A percentile compares a stretch with the other conserved stretches of the same genome.
These are phyloP conservation scores for Symphodus melops DNA, from an alignment of 2,113 vertebrate genomes.

Conservation along the genomic window DNA sequence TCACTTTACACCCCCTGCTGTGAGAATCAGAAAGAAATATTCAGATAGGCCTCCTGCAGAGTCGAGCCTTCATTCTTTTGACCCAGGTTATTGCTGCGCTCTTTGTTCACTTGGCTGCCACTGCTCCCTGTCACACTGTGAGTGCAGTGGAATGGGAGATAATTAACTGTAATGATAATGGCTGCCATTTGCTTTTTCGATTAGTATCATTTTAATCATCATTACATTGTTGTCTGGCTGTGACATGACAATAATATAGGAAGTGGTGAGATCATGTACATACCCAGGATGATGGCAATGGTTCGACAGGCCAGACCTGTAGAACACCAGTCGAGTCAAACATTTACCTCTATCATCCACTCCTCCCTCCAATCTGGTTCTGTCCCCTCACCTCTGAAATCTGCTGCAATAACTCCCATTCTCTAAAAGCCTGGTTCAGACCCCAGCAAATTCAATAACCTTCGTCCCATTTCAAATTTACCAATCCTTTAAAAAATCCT, in stretches of 20 bases:
- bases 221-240: conserved; percentile 73
- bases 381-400: no score
- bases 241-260: conserved; percentile 68
- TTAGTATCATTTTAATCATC: conserved; percentile 74
- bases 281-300: background rate
- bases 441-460: no score
- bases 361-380: no score
- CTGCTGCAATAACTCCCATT: no score
- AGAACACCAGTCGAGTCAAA: no score
- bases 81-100: conserved; percentile 54
- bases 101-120: conserved; percentile 45
- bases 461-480: no score
- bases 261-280: conserved; percentile 41
- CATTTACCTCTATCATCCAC: no score
- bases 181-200: conserved; percentile 62
- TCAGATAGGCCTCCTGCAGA: conserved; percentile 17
- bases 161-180: conserved; percentile 77
- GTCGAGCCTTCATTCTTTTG: conserved; percentile 29
- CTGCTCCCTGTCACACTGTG: conserved; percentile 47
- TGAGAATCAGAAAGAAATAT: conserved; percentile 57
- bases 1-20: conserved; percentile 16
- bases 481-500: no score
- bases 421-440: no score
- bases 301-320: background rate
- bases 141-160: conserved; percentile 42